A percentile compares a stretch with the other conserved stretches of the same genome.
Evolutionary conservation across 2,797 vertebrate species (phyloP).

Genomic region (Sarcophilus harrisii): DNA sequence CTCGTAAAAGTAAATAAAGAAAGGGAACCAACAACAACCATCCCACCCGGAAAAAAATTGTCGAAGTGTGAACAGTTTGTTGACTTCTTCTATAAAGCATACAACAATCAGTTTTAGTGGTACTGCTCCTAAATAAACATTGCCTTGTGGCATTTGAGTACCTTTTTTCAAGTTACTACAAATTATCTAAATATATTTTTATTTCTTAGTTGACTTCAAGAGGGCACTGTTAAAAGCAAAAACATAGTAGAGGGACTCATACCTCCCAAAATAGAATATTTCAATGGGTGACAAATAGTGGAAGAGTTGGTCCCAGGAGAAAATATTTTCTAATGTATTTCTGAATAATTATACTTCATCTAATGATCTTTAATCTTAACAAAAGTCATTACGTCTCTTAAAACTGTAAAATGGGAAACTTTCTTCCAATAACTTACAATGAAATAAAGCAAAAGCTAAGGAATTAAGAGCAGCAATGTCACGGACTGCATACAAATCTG

Average conservation of each 20-base stretch:
- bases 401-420: conserved; percentile 7
- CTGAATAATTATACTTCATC: conserved; percentile 16
- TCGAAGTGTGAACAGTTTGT: background rate
- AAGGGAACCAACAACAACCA: conserved; percentile 45
- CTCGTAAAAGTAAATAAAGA: conserved; percentile 64
- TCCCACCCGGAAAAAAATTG: background rate
- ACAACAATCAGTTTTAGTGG: conserved; percentile 54
- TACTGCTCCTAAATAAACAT: conserved; percentile 36
- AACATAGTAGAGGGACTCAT: conserved; percentile 17
- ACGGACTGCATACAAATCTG: background rate
- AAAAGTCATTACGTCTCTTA: conserved; percentile 45
- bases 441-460: conserved; percentile 11
- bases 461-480: background rate
- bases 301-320: background rate
- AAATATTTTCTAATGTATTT: conserved; percentile 42
- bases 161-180: conserved; percentile 27
- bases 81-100: conserved; percentile 7
- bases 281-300: conserved; percentile 15
- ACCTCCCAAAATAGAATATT: conserved; percentile 41
- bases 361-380: conserved; percentile 41
- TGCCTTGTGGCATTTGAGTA: background rate
- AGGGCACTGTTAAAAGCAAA: conserved; percentile 14
- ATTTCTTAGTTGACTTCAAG: conserved; percentile 27
- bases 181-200: conserved; percentile 56
- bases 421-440: background rate